A percentile compares a stretch with the other conserved stretches of the same genome.
phyloP scores from a whole-genome alignment of 2,113 vertebrate genomes.

The Ptychochromis oligacanthus region DNA sequence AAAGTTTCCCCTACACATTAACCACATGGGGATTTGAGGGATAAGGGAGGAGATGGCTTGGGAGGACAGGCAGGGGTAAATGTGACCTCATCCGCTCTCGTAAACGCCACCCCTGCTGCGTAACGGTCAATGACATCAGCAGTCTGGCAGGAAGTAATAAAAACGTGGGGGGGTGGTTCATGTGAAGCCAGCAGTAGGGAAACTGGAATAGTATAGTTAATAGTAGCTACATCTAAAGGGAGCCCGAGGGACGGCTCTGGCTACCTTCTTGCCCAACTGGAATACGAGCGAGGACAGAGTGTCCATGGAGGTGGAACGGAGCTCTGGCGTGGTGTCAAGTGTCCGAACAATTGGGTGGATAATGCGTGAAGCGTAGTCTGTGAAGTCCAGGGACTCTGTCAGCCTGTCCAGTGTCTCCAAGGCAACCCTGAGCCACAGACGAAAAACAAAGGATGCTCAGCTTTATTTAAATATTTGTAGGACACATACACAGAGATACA shows the following conservation, averaged over 20 bases:
- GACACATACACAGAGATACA: background rate
- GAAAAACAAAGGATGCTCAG: constrained; percentile 26
- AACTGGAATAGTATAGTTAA: constrained; percentile 31
- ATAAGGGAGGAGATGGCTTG: constrained; percentile 6
- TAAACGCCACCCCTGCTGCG: constrained; percentile 63
- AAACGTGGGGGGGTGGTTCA: constrained; percentile 35
- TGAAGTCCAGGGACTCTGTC: constrained; percentile 97
- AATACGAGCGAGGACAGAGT: constrained; percentile 96
- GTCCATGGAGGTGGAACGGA: constrained; percentile 94
- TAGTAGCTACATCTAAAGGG: constrained; percentile 37
- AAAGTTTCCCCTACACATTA: constrained; percentile 49
- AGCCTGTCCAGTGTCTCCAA: constrained; percentile 95
- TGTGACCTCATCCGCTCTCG: constrained; percentile 70
- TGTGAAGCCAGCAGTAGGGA: constrained; percentile 50
- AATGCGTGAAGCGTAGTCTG: constrained; percentile 95
- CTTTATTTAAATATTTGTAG: background rate
- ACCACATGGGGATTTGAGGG: constrained; percentile 22
- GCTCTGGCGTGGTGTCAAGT: constrained; percentile 92
- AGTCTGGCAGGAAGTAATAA: constrained; percentile 75
- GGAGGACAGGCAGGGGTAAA: constrained; percentile 16
- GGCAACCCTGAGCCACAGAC: constrained; percentile 83
- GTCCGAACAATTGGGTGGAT: constrained; percentile 96
- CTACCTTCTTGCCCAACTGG: constrained; percentile 97
- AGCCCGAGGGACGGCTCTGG: constrained; percentile 58
- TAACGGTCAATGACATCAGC: constrained; percentile 69